These are phyloP conservation scores for Cynoglossus semilaevis DNA, from an alignment of 2,113 vertebrate genomes.

Conservation along the genomic window DNA sequence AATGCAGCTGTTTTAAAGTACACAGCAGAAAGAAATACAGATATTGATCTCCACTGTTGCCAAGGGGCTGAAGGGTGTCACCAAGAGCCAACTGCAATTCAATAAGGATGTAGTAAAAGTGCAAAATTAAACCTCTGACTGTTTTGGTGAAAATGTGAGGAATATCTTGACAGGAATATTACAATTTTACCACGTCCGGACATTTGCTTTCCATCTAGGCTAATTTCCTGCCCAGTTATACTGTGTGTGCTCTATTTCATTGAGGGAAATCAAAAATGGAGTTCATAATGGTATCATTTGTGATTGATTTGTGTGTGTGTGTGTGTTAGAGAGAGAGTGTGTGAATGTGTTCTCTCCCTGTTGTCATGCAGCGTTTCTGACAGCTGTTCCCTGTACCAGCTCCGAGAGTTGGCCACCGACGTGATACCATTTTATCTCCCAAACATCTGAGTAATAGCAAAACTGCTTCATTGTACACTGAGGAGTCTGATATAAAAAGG, in stretches of 20 bases:
- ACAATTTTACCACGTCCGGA: constrained; percentile 25
- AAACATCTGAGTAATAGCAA: constrained; percentile 64
- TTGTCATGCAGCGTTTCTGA: constrained; percentile 31
- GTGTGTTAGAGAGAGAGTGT: background rate
- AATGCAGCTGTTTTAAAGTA: constrained; percentile 41
- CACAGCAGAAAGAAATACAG: constrained; percentile 35
- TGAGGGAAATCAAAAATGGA: constrained; percentile 23
- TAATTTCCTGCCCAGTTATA: constrained; percentile 29
- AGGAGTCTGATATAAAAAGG: constrained; percentile 47
- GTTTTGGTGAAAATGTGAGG: constrained; percentile 16
- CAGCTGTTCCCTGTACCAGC: constrained; percentile 41
- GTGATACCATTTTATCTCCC: constrained; percentile 57
- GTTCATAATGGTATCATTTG: constrained; percentile 20
- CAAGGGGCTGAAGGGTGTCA: constrained; percentile 12
- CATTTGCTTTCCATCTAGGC: constrained; percentile 18
- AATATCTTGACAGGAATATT: constrained; percentile 18
- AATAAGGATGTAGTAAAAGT: constrained; percentile 28
- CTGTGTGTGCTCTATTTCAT: constrained; percentile 9
- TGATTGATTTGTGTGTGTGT: constrained; percentile 13
- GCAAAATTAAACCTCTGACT: background rate
- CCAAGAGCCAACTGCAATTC: constrained; percentile 27
- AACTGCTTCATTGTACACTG: constrained; percentile 51
- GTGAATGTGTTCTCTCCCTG: background rate
- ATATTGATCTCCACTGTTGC: constrained; percentile 32
- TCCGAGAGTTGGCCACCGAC: constrained; percentile 26